Evolutionary conservation across 2,797 vertebrate genomes (phyloP).

Genomic region (Oryzias sinensis): DNA sequence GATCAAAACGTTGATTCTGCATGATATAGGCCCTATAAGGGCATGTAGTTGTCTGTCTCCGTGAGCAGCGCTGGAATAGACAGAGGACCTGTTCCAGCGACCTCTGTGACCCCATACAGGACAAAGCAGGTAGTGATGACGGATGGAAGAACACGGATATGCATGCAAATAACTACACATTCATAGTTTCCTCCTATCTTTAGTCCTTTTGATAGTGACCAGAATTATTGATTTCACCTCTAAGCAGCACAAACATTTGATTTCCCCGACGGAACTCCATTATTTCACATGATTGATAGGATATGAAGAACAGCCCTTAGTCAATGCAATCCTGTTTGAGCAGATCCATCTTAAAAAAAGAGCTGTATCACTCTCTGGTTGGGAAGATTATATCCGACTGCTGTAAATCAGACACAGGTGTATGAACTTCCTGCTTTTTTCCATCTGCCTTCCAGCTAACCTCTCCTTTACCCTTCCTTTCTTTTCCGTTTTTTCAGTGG

Average conservation of each 20-base stretch:
- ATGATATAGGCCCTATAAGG: too few relatives aligned
- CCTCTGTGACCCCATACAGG: too few relatives aligned
- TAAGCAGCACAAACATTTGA: conserved; percentile 14
- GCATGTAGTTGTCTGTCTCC: too few relatives aligned
- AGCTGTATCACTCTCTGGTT: conserved; percentile 68
- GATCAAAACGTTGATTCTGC: too few relatives aligned
- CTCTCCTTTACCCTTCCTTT: conserved; percentile 64
- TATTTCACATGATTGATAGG: conserved; percentile 57
- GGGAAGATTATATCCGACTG: conserved; percentile 74
- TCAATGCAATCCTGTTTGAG: conserved; percentile 39
- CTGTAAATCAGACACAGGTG: conserved; percentile 80
- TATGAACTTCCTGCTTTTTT: conserved; percentile 75
- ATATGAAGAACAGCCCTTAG: conserved; percentile 69
- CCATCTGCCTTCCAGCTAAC: conserved; percentile 69
- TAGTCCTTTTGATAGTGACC: too few relatives aligned
- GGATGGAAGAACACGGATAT: too few relatives aligned
- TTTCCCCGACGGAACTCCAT: conserved; percentile 27
- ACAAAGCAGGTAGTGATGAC: conserved; percentile 14
- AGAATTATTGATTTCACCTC: conserved; percentile 21
- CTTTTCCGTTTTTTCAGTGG: conserved; percentile 57
- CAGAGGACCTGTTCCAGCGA: too few relatives aligned
- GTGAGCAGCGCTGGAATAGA: too few relatives aligned
- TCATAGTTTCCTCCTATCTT: too few relatives aligned
- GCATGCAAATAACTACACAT: too few relatives aligned
- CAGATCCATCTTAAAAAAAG: conserved; percentile 63